These are phyloP conservation scores for Ophion costatus DNA, from an alignment of 2,888 invertebrate genomes.

Conservation along the genomic window DNA sequence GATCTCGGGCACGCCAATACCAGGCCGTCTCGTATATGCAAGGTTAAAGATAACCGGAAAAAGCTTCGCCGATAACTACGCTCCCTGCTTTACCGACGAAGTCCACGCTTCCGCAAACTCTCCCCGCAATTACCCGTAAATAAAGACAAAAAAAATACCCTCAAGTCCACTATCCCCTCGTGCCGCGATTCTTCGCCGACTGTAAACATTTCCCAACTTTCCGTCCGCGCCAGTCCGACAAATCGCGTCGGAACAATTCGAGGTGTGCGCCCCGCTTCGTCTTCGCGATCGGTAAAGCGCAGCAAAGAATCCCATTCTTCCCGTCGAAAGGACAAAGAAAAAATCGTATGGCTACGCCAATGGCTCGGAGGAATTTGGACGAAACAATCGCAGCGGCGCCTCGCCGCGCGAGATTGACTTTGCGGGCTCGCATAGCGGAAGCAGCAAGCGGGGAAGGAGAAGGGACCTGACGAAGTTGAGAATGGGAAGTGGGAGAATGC, in stretches of 20 bases:
- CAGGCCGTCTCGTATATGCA: not conserved
- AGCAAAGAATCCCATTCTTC: not conserved
- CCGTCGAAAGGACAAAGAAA: slow-evolving; percentile 5
- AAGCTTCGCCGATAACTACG: not conserved
- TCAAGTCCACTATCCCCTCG: not conserved
- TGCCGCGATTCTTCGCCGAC: not conserved
- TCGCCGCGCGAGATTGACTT: slow-evolving; percentile 20
- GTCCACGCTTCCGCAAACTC: not conserved
- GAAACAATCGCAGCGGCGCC: slow-evolving; percentile 68
- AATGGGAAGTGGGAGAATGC: slow-evolving; percentile 35
- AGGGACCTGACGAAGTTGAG: slow-evolving; percentile 12
- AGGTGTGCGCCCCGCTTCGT: not conserved
- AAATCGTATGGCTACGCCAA: slow-evolving; percentile 12
- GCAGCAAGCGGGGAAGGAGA: not conserved
- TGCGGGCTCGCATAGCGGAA: not conserved
- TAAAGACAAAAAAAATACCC: not conserved
- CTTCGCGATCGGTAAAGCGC: too few species aligned
- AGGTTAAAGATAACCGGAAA: not conserved
- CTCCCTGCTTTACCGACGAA: not conserved
- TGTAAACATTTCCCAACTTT: not conserved
- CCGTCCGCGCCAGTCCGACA: not conserved
- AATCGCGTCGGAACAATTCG: not conserved
- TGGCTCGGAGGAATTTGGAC: slow-evolving; percentile 33
- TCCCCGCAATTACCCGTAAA: not conserved
- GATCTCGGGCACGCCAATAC: too few species aligned